Evolutionary conservation across 2,113 vertebrate genomes (phyloP), one percentile per base, ranked within the genome.

Genomic region (Trochalopteron elliotii): DNA sequence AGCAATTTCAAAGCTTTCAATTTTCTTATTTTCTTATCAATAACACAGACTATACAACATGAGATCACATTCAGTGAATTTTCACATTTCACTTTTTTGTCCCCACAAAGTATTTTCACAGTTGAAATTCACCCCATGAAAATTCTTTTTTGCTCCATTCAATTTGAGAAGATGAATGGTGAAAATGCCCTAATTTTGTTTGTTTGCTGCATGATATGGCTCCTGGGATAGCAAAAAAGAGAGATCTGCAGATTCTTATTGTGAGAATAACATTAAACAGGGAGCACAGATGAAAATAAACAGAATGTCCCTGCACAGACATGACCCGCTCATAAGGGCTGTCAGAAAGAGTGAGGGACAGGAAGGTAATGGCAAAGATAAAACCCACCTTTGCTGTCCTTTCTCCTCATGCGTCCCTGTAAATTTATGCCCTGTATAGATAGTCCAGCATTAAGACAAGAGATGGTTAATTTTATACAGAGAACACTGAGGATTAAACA

Each of bases 381-480:
- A 89, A 93, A 33, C 31, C 33, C 57, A 83, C 45, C 42, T 92
- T 86, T 92, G 7, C 14, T 80, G 23, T 53, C 45, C n/a, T 87
- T 87, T 27, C 33, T 47, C 74, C 68, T 90, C 23, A n/a, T 42
- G 33, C 10, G 5, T 70, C 44, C 17, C 21, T 60, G 18, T 28
- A 90, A 65, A 92, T 59, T 21, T 92, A 18, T 92, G 59, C 27
- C 27, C 57, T 7, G 12, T 27, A 21, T 24, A 84, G 63, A 33
- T 16, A 63, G 18, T 8, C 35, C 47, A 80, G 82, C 25, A 64
- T 42, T 74, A 92, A 82, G 86, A 13, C 60, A 75, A 87, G 83
- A 90, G 44, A 88, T 37, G 30, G 93, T 96, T 95, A 97, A 95
- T 37, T 79, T 96, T 61, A 57, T 8, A 44, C 60, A 92, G 84